A percentile compares a stretch with the other conserved stretches of the same genome.
Evolutionary conservation across 2,113 vertebrate species (phyloP).

Genomic region (Brachypodius melanocephalos): DNA sequence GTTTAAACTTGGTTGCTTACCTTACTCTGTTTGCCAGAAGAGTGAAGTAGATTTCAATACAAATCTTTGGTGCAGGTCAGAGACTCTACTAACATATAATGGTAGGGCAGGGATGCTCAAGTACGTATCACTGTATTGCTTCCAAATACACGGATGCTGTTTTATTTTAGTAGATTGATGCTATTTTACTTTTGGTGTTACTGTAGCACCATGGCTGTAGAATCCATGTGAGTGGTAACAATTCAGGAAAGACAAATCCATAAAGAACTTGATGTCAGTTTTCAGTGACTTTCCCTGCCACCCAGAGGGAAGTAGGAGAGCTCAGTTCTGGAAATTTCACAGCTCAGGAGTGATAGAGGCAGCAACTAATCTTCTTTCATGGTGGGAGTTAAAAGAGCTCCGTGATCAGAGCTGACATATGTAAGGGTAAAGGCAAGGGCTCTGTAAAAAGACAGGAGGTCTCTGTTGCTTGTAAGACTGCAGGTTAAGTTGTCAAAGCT

Average conservation of each 20-base stretch:
- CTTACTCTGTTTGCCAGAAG: not conserved
- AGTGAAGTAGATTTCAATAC: not conserved
- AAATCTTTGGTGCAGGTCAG: not conserved
- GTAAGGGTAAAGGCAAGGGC: not conserved
- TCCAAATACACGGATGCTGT: not conserved
- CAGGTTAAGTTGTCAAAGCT: not conserved
- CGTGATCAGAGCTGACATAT: constrained; percentile 11
- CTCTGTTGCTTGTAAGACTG: not conserved
- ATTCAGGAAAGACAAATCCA: not conserved
- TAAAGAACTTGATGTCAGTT: not conserved
- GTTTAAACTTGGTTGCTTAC: not conserved
- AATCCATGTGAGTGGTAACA: not conserved
- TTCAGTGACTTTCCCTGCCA: constrained; percentile 5
- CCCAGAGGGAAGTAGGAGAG: not conserved
- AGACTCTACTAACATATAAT: rapidly evolving
- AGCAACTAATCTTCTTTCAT: constrained; percentile 42
- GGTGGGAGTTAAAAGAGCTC: constrained; percentile 14
- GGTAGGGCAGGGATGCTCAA: not conserved
- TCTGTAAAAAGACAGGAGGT: not conserved
- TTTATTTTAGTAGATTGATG: not conserved
- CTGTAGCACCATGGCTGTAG: not conserved
- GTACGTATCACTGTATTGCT: not conserved
- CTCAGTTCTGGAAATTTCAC: constrained; percentile 16
- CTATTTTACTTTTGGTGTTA: not conserved
- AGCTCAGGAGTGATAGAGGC: not conserved